phyloP scores from a whole-genome alignment of 2,797 vertebrate species.

The Rhynchotus rufescens region DNA sequence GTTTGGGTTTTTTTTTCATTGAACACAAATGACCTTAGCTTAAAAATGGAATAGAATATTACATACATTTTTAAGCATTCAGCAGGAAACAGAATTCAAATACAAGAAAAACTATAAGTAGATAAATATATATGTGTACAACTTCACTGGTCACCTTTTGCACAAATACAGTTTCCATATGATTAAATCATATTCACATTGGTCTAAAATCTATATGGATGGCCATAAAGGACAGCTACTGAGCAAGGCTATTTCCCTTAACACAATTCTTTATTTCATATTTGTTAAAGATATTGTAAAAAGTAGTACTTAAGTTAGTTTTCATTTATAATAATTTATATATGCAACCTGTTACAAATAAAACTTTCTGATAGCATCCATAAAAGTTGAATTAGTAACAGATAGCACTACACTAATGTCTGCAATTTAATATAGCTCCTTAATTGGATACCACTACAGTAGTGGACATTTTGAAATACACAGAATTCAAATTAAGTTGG shows the following conservation, averaged over 20 bases:
- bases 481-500: conserved; percentile 41
- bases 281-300: conserved; percentile 34
- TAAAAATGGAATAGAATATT: not conserved
- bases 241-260: conserved; percentile 25
- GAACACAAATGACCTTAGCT: not conserved
- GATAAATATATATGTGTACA: not conserved
- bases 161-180: conserved; percentile 13
- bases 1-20: not conserved
- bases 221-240: conserved; percentile 7
- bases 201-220: conserved; percentile 23
- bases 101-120: conserved; percentile 11
- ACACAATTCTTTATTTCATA: conserved; percentile 34
- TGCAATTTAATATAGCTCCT: conserved; percentile 28
- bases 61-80: not conserved
- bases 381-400: conserved; percentile 70
- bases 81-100: not conserved
- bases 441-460: conserved; percentile 33
- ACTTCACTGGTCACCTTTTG: conserved; percentile 1
- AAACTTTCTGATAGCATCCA: conserved; percentile 48
- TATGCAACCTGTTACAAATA: conserved; percentile 60
- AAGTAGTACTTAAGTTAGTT: conserved; percentile 30
- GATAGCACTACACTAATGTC: not conserved
- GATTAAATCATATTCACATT: conserved; percentile 26
- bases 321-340: conserved; percentile 67
- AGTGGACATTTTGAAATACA: conserved; percentile 36